Base-by-base conservation (phyloP, 2,888 invertebrate species). In the Hyposoter didymator region DNA sequence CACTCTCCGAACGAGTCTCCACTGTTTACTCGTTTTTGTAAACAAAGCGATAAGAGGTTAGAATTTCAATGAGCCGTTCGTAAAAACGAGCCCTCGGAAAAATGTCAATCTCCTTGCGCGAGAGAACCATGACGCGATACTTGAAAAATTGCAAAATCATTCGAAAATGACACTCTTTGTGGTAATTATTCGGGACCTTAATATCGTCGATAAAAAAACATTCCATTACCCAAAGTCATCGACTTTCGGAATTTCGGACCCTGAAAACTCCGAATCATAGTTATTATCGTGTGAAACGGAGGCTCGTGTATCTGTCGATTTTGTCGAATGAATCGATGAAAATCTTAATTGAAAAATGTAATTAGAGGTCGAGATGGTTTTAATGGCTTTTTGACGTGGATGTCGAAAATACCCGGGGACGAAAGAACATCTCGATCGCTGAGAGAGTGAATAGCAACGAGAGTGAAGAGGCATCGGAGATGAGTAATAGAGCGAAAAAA, bases 371-470 rank as follows among this genome's bases (percentile, higher is more conserved):
- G 2, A 49, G 52, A 39, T 7, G 35, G 35, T 45, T 55, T 52
- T 43, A 19, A 55, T 49, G n/a, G 6, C 17, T 55, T 73, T 52
- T 19, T 43, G 28, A 59, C 43, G 43, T 14, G 17, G 0, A n/a
- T 12, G n/a, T 43, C 43, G 22, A 49, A 35, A 64, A 45, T 39
- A 17, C 22, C 19, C 39, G 73, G 73, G 73, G 73, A 55, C 49
- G 32, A 62, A 75, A 62, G 7, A 64, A 7, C 64, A 22, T 76
- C 59, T 35, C 10, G 35, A 45, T 39, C 17, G 67, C 22, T n/a
- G 84, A 43, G n/a, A n/a, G n/a, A n/a, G n/a, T n/a, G 75, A 84
- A 45, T 52, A 66, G 76, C 49, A 76, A 49, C 79, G 81, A 75
- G 80, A 78, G 59, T 47, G 79, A 74, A 73, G 75, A 52, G 78